These are phyloP conservation scores for Aphidoletes aphidimyza DNA, from an alignment of 2,888 invertebrate genomes.

Conservation along the genomic window DNA sequence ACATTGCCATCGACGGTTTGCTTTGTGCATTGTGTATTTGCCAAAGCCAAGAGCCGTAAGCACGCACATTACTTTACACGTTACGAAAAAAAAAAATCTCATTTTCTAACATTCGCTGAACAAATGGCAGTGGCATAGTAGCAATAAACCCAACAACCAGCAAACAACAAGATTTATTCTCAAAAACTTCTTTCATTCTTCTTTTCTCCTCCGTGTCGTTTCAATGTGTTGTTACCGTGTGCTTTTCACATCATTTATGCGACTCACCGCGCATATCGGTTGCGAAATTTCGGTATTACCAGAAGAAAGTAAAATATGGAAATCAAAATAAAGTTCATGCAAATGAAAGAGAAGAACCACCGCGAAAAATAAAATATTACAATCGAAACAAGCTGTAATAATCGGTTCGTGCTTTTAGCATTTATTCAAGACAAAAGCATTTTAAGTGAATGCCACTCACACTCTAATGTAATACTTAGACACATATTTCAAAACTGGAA, in stretches of 20 bases:
- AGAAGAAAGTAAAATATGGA: conserved; percentile 22
- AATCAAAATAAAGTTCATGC: neutral
- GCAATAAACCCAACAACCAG: no score
- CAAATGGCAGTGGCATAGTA: neutral
- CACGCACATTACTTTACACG: conserved; percentile 32
- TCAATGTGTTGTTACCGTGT: neutral
- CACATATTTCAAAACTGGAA: no score
- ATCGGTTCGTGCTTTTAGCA: neutral
- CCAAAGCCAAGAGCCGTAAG: conserved; percentile 14
- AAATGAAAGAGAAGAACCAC: no score
- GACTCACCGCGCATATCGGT: neutral
- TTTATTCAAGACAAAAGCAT: neutral
- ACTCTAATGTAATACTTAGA: no score
- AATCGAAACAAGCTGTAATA: conserved; percentile 10
- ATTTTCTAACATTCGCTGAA: conserved; percentile 22
- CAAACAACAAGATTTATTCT: conserved; percentile 22
- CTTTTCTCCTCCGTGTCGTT: neutral
- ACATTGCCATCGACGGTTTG: neutral
- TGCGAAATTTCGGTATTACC: neutral
- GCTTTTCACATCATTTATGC: neutral
- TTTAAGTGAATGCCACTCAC: no score
- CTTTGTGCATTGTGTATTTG: conserved; percentile 32
- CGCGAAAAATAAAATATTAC: no score
- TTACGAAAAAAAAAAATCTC: neutral
- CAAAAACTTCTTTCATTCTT: conserved; percentile 2